Base-by-base conservation (phyloP, 2,113 vertebrate species). In the Todiramphus chloris region DNA sequence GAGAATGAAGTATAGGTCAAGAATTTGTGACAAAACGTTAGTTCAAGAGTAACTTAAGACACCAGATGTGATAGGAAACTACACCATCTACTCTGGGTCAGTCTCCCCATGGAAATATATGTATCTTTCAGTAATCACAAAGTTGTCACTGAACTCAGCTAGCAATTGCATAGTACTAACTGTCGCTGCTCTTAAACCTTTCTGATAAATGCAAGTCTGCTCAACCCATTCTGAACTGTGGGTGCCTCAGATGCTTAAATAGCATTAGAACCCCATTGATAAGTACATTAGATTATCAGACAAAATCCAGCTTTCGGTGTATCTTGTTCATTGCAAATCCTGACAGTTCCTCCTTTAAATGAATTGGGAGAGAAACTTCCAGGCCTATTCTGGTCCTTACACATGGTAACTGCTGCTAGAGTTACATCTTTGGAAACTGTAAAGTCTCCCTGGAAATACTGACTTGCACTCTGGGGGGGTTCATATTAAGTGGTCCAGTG, bases 41-140 rank as follows among this genome's bases (percentile, higher is more conserved):
- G 24, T 35, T 69, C 18, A 76, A 50, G 59, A 68, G 41, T 35
- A 62, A 25, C 25, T 66, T 55, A 28, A 86, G 46, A 59, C 50
- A 39, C 31, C 63, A 69, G 66, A 1, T 1, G 2, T 88, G 58
- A 17, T 23, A 67, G 68, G 77, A 87, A 75, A 78, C 20, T 27
- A 1, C 72, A 20, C 8, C 8, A 20, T 28, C 30, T 80, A 9
- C 9, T 59, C 27, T 80, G 6, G 5, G 44, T 68, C 30, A 70
- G 1, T 10, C 11, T 80, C 6, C 55, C 8, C 5, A 19, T 0
- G 0, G 56, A 89, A 89, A 84, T 35, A 24, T 3, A 7, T 55
- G 2, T 33, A 13, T 19, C 17, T 55, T 39, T 51, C 39, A 50
- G 46, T 60, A 88, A 37, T 33, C 37, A 44, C 58, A 56, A 77